These are phyloP conservation scores for Noctua pronuba DNA, from an alignment of 2,888 invertebrate genomes.

Conservation along the genomic window DNA sequence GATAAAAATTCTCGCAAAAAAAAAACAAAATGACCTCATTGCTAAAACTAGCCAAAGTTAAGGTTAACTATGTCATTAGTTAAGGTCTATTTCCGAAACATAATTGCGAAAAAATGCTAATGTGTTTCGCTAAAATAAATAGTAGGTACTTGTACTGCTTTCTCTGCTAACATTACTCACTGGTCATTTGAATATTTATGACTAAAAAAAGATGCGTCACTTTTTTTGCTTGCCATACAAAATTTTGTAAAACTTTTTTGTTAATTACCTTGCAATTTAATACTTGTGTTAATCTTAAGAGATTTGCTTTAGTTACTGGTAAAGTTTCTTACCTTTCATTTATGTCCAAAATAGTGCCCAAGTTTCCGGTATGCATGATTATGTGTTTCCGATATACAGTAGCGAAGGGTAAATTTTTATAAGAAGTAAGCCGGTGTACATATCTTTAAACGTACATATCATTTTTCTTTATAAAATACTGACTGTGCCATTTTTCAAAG, in stretches of 20 bases:
- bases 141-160: constrained; percentile 49
- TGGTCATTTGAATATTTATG: constrained; percentile 47
- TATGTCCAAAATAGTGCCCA: background rate
- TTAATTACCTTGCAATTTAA: constrained; percentile 1
- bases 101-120: constrained; percentile 59
- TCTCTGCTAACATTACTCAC: constrained; percentile 50
- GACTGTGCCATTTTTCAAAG: no score
- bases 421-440: no score
- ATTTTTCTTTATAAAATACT: no score
- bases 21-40: constrained; percentile 39
- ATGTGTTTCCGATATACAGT: no score
- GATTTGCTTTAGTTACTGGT: background rate
- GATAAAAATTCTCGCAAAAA: constrained; percentile 2
- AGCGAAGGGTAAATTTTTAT: no score
- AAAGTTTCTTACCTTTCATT: background rate
- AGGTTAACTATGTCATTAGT: constrained; percentile 62
- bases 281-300: constrained; percentile 5
- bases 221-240: constrained; percentile 16
- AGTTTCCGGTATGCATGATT: no score
- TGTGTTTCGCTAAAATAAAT: constrained; percentile 55
- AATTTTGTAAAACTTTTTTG: background rate
- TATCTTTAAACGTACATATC: no score
- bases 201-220: background rate
- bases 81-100: constrained; percentile 61
- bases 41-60: constrained; percentile 43